Evolutionary conservation across 2,797 vertebrate genomes (phyloP).

Genomic region (Fistularia commersonii): DNA sequence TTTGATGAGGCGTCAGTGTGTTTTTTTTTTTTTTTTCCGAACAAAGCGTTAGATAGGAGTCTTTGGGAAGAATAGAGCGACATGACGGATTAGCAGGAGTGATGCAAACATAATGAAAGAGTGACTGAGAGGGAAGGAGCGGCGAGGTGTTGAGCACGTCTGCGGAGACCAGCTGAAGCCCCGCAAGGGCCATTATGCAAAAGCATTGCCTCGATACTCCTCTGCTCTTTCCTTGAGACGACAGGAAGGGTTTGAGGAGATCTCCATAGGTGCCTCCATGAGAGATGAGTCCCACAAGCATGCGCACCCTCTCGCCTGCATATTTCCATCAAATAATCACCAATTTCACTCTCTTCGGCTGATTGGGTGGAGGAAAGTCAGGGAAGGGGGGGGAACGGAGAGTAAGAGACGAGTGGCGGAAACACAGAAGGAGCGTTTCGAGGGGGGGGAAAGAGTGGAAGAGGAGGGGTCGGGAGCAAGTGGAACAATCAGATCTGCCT

Average conservation of each 20-base stretch:
- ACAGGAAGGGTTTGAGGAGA: slow-evolving; percentile 19
- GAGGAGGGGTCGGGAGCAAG: slow-evolving; percentile 48
- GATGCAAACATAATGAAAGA: slow-evolving; percentile 16
- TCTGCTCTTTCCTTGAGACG: slow-evolving; percentile 36
- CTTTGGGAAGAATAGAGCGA: neutral
- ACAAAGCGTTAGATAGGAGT: slow-evolving; percentile 1
- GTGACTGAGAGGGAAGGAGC: slow-evolving; percentile 9
- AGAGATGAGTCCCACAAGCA: slow-evolving; percentile 15
- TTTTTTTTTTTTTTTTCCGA: neutral
- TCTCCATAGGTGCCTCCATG: slow-evolving; percentile 27
- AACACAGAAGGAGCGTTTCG: slow-evolving; percentile 33
- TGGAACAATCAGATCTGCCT: slow-evolving; percentile 50
- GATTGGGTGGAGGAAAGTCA: slow-evolving; percentile 65
- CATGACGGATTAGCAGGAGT: slow-evolving; percentile 11
- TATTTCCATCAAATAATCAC: slow-evolving; percentile 59
- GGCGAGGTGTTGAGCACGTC: slow-evolving; percentile 18
- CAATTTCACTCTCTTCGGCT: slow-evolving; percentile 50
- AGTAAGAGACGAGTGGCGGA: slow-evolving; percentile 28
- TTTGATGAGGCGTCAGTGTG: too few relatives aligned
- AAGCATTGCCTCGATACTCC: slow-evolving; percentile 23
- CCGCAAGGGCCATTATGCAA: slow-evolving; percentile 26
- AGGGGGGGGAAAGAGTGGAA: slow-evolving; percentile 33
- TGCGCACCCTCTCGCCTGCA: slow-evolving; percentile 15
- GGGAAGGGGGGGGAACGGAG: slow-evolving; percentile 19
- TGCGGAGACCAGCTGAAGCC: slow-evolving; percentile 24